Evolutionary conservation across 2,888 invertebrate genomes (phyloP), one percentile per base, ranked within the genome.

Genomic region (Euspilapteryx auroguttella): DNA sequence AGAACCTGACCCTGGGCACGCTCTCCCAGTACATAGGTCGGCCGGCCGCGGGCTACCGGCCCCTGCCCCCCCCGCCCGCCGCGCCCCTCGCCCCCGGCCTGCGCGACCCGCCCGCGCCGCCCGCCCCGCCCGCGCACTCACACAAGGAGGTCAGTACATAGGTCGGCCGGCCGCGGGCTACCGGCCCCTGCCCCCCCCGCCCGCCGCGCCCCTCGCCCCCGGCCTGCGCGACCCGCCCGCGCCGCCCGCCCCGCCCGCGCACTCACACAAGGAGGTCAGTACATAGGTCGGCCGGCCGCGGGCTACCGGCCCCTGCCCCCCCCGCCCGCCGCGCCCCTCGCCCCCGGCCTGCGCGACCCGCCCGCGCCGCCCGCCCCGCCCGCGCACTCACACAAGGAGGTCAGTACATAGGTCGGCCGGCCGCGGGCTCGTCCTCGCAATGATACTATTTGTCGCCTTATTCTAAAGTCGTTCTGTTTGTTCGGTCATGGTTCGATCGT

Each of bases 21-120:
- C 69, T 99, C 30, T 97, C 98, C 0, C 97, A 97, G 71, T 93
- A 94, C 55, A 80, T 98, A 33, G 95, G 96, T 45, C 77, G 82
- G 44, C 80, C 87, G 32, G 92, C 95, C 1, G 79, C 73, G 21
- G 96, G 94, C 3, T 99, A 99, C 75, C 86, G 90, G 36, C 84
- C 94, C 32, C 77, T 99, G 40, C 95, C 97, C 0, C 57, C 79
- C 2, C 90, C 93, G 55, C 96, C 98, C 0, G 79, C 80, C 27
- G 71, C 73, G 4, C 81, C 89, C 0, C 87, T 89, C 0, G 89
- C 89, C 49, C 78, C 89, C 1, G 68, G 79, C 2, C 84, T 89
- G 0, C 78, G 96, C n/a, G 88, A 90, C 53, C 49, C 64, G 7
- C 40, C 47, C 27, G 44, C 53, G n/a, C n/a, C 25, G 44, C 47